Conservation (phyloP, 1,140 invertebrate species). For the Nilaparvata lugens region DNA sequence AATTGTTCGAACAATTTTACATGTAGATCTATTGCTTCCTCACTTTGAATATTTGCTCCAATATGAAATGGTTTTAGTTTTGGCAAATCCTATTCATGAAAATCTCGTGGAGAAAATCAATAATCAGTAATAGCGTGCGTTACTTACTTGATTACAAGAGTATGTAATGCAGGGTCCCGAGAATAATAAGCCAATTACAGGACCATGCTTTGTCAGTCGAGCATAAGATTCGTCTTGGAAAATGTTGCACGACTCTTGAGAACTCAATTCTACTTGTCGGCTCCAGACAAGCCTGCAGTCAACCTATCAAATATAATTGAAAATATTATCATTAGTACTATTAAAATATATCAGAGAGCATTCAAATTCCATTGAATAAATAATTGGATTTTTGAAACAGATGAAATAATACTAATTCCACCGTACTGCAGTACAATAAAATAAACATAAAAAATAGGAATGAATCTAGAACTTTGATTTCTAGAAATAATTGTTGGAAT, state of each 20-base stretch:
- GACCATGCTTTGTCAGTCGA: neutral
- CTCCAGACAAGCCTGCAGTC: neutral
- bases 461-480: too few species aligned
- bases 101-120: too few species aligned
- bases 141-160: constrained; percentile 12
- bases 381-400: neutral
- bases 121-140: too few species aligned
- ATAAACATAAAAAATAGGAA: too few species aligned
- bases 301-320: neutral
- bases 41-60: too few species aligned
- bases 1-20: too few species aligned
- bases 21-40: too few species aligned
- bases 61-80: too few species aligned
- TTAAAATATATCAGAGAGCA: neutral
- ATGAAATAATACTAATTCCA: too few species aligned
- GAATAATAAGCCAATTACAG: constrained; percentile 7
- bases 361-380: neutral
- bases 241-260: constrained; percentile 4
- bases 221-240: constrained; percentile 3
- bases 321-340: neutral
- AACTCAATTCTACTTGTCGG: constrained; percentile 3
- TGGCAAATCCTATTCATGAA: too few species aligned
- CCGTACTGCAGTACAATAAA: too few species aligned
- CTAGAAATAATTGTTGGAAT: too few species aligned
- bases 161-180: constrained; percentile 2